Percentiles rank a stretch among this genome's conserved stretches.
Evolutionary conservation across 2,113 vertebrate species (phyloP).

Genomic region (Stigmatopora nigra): DNA sequence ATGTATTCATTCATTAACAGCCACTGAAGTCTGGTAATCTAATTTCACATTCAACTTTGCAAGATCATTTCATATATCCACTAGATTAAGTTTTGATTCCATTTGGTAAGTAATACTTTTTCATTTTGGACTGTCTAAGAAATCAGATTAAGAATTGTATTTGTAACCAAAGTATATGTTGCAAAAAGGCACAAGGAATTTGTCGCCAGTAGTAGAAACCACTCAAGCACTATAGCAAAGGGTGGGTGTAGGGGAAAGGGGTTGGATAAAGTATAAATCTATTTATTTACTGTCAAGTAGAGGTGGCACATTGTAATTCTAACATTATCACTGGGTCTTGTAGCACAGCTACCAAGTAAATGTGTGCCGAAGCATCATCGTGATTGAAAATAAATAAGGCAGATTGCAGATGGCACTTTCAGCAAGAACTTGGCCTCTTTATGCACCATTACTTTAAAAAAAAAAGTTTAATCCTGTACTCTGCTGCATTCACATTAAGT

Average conservation of each 20-base stretch:
- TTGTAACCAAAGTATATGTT: too few relatives aligned
- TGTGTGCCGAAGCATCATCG: slow-evolving; percentile 15
- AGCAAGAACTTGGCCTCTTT: slow-evolving; percentile 30
- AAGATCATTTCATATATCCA: slow-evolving; percentile 31
- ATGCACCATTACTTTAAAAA: slow-evolving; percentile 44
- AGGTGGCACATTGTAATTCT: slow-evolving; percentile 27
- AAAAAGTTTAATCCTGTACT: slow-evolving; percentile 28
- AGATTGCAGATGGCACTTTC: not conserved
- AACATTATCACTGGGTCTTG: slow-evolving; percentile 19
- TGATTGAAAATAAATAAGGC: slow-evolving; percentile 21
- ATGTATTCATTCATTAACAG: slow-evolving; percentile 45
- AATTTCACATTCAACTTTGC: slow-evolving; percentile 38
- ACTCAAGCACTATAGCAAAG: slow-evolving; percentile 2
- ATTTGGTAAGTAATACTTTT: slow-evolving; percentile 1
- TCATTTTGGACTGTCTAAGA: not conserved
- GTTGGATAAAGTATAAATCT: not conserved
- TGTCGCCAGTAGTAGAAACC: slow-evolving; percentile 3
- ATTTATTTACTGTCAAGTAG: slow-evolving; percentile 39
- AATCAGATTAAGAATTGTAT: too few relatives aligned
- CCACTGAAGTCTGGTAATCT: slow-evolving; percentile 45
- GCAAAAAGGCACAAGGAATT: too few relatives aligned
- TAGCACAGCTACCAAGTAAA: slow-evolving; percentile 19
- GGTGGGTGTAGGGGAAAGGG: not conserved
- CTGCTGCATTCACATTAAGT: slow-evolving; percentile 15
- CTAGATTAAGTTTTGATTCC: slow-evolving; percentile 10